A percentile compares a stretch with the other conserved stretches of the same genome.
Evolutionary conservation across 2,797 vertebrate genomes (phyloP).

Genomic region (Muraenolepis orangiensis): DNA sequence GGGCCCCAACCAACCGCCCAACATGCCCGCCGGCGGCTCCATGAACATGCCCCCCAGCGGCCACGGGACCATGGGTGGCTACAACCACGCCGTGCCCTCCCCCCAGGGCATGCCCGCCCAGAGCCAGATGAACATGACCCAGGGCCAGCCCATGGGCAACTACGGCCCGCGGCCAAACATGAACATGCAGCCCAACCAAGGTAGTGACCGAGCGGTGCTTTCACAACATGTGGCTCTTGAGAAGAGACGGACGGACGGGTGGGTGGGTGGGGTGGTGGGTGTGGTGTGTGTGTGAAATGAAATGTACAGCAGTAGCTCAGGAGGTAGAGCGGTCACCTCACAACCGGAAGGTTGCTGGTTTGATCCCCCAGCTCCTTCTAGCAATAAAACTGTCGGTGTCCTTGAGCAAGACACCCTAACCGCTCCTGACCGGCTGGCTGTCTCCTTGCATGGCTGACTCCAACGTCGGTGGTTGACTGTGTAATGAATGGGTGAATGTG

Average conservation of each 20-base stretch:
- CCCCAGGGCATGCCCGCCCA: slow-evolving; percentile 93
- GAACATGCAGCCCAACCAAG: slow-evolving; percentile 97
- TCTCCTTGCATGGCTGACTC: too few species aligned
- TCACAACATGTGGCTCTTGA: background rate
- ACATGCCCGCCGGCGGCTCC: slow-evolving; percentile 87
- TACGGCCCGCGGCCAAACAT: slow-evolving; percentile 97
- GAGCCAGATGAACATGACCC: slow-evolving; percentile 96
- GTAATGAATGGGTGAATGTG: too few species aligned
- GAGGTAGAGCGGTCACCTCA: too few species aligned
- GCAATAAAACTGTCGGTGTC: too few species aligned
- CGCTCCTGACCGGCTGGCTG: too few species aligned
- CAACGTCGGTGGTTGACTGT: too few species aligned
- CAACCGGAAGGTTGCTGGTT: too few species aligned
- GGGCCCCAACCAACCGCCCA: slow-evolving; percentile 92
- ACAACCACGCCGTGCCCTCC: slow-evolving; percentile 91
- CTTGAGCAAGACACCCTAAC: too few species aligned
- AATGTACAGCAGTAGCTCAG: too few species aligned
- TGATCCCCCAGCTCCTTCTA: too few species aligned
- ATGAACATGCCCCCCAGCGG: slow-evolving; percentile 95
- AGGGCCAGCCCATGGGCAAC: slow-evolving; percentile 93
- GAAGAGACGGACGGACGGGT: too few species aligned
- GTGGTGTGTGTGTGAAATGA: background rate
- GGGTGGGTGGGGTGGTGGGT: too few species aligned
- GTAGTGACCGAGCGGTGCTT: slow-evolving; percentile 49
- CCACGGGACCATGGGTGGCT: slow-evolving; percentile 94